A percentile compares a stretch with the other conserved stretches of the same genome.
Evolutionary conservation across 2,113 vertebrate species (phyloP).

Genomic region (Ginglymostoma cirratum): DNA sequence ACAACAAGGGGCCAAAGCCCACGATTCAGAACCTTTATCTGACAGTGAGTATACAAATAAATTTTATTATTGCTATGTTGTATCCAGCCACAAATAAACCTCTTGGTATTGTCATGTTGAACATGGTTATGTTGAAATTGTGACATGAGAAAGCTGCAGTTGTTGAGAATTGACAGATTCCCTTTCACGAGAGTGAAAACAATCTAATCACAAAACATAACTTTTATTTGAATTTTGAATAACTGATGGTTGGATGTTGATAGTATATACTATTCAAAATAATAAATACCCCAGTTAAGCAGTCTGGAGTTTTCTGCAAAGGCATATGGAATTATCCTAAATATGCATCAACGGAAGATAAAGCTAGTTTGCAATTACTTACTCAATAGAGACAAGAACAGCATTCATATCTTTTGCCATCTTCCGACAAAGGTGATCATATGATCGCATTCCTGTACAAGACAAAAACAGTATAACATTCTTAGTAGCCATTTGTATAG

Average conservation of each 20-base stretch:
- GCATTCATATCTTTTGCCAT: slow-evolving; percentile 82
- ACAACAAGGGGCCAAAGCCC: neutral
- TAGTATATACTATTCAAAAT: neutral
- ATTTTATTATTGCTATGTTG: neutral
- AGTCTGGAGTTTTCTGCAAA: neutral
- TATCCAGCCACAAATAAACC: neutral
- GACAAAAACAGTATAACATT: slow-evolving; percentile 27
- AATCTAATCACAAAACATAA: neutral
- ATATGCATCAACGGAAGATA: neutral
- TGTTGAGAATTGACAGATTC: neutral
- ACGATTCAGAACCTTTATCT: neutral
- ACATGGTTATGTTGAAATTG: too few species aligned
- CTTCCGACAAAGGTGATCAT: slow-evolving; percentile 71
- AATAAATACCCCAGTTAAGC: neutral
- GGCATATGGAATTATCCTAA: neutral
- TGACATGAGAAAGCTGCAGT: neutral
- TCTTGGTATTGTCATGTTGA: neutral
- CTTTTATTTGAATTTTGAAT: neutral
- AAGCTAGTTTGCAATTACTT: slow-evolving; percentile 51
- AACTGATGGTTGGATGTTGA: neutral
- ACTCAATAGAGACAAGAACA: slow-evolving; percentile 87
- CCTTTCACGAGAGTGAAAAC: neutral
- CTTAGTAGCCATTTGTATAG: neutral
- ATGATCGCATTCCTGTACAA: slow-evolving; percentile 69
- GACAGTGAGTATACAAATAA: neutral